Conservation (phyloP, 2,113 vertebrate genomes). For the Formicarius rufipectus region DNA sequence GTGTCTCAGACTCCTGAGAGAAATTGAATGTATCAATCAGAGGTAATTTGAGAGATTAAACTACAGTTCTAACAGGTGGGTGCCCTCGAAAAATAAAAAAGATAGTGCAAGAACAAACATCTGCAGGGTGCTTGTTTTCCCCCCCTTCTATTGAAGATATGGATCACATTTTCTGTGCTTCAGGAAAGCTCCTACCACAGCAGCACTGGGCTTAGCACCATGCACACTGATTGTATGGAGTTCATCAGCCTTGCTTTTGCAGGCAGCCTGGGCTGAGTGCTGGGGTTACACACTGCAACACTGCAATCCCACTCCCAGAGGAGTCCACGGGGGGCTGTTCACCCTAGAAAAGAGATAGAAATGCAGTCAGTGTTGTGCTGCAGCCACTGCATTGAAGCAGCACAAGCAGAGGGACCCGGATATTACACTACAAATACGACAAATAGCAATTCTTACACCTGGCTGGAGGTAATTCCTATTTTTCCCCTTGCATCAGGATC, state of each 20-base stretch:
- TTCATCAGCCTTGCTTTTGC: neutral
- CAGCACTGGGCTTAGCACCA: neutral
- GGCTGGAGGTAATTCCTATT: neutral
- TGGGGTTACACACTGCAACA: neutral
- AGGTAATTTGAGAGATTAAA: neutral
- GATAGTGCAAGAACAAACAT: neutral
- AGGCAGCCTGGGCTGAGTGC: neutral
- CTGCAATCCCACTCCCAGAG: neutral
- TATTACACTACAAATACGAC: neutral
- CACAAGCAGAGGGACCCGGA: neutral
- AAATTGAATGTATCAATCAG: neutral
- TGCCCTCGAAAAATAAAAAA: neutral
- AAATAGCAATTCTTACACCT: neutral
- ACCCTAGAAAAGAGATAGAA: neutral
- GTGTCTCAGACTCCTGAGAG: neutral
- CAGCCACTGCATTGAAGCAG: accelerated
- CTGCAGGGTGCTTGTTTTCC: neutral
- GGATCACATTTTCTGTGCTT: neutral
- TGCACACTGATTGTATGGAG: neutral
- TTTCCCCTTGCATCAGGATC: neutral
- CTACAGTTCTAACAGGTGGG: neutral
- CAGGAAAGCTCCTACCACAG: neutral
- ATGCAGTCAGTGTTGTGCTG: neutral
- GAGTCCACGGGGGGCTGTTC: neutral
- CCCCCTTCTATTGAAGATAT: neutral